Evolutionary conservation across 1,140 invertebrate genomes (phyloP), one percentile per base, ranked within the genome.

Genomic region (Probaryconus sp.): DNA sequence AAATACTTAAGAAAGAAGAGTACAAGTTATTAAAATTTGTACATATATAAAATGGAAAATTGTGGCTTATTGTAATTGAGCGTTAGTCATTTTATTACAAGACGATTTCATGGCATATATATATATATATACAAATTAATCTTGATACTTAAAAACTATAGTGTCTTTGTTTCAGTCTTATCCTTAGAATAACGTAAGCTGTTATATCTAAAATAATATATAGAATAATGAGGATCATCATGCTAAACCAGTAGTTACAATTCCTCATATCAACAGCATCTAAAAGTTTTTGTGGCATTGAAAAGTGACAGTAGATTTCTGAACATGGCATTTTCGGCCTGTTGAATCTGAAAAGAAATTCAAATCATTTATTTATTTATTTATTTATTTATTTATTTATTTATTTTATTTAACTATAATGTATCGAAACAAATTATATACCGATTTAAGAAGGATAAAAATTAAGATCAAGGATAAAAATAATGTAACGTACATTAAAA

Each of bases 221-320:
- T 20, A 94, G 90, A 0, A 77, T 68, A 33, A 90, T 77, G 6
- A 95, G 83, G 26, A 92, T 87, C 47, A 89, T 69, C 50, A 93
- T 88, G 45, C 91, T 90, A 5, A 89, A 82, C 84, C 89, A 91
- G 78, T 94, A 95, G 51, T 89, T 87, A 3, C 91, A 92, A 24
- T 92, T 76, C n/a, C 89, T 85, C 89, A 97, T 94, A 58, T 93
- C 94, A 75, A 95, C 88, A 51, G 93, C 90, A 37, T 91, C 89
- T 5, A 97, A 81, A 61, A 94, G 90, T 51, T 89, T 90, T 40
- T 90, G 86, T 0, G 96, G 95, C 53, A 91, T 89, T 11, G 90
- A 87, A 80, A 90, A 92, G 76, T 94, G 92, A 64, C 94, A 95
- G 78, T 93, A 94, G 1, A 90, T 79, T 14, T 84, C 78, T 0